A percentile compares a stretch with the other conserved stretches of the same genome.
phyloP scores from a whole-genome alignment of 2,113 vertebrate species.

The Phaetusa simplex region DNA sequence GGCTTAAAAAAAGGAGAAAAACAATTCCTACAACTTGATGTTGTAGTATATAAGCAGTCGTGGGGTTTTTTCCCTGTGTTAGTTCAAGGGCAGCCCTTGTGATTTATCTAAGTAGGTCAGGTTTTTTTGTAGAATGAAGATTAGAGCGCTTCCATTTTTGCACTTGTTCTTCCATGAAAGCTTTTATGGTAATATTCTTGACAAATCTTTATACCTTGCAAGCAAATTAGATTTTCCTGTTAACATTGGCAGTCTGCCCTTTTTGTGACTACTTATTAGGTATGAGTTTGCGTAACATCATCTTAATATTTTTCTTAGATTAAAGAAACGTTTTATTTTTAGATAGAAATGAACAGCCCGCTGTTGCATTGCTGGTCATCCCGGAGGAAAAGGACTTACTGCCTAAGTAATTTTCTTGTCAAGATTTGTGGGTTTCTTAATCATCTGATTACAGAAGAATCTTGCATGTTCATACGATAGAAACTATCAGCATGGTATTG shows the following conservation, averaged over 20 bases:
- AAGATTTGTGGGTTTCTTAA: constrained; percentile 71
- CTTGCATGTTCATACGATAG: neutral
- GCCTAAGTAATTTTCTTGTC: constrained; percentile 76
- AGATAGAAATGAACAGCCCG: constrained; percentile 69
- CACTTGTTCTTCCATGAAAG: constrained; percentile 78
- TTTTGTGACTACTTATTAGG: constrained; percentile 47
- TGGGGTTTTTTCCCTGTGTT: neutral
- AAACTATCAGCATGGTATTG: neutral
- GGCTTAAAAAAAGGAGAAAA: neutral
- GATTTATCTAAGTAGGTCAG: constrained; percentile 79
- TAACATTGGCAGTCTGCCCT: constrained; percentile 36
- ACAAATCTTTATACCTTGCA: constrained; percentile 66
- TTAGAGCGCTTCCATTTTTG: constrained; percentile 76
- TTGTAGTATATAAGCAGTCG: neutral
- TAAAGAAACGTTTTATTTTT: constrained; percentile 78
- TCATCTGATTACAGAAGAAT: constrained; percentile 75
- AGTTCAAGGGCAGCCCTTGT: constrained; percentile 7
- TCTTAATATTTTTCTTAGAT: constrained; percentile 82
- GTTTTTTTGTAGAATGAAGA: constrained; percentile 76
- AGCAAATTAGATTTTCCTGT: constrained; percentile 87
- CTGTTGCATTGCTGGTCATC: constrained; percentile 65
- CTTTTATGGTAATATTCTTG: constrained; percentile 77
- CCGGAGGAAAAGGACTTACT: constrained; percentile 50
- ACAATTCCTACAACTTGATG: neutral
- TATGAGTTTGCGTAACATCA: constrained; percentile 45